These are phyloP conservation scores for Sericinus montela DNA, from an alignment of 2,888 invertebrate genomes.

Conservation along the genomic window DNA sequence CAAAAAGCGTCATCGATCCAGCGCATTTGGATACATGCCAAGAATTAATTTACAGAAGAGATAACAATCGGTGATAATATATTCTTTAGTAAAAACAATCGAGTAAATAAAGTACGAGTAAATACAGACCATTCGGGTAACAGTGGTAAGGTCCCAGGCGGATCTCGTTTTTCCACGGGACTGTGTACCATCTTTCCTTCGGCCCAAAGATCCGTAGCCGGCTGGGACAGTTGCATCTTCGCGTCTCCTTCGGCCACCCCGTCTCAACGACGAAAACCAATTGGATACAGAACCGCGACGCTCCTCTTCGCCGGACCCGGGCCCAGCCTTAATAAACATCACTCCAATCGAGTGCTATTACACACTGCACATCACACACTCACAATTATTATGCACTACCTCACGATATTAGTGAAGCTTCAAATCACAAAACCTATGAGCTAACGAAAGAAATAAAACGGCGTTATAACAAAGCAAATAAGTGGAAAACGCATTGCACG, in stretches of 20 bases:
- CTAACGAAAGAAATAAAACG: conserved; percentile 49
- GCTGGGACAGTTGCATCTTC: conserved; percentile 59
- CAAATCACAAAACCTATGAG: conserved; percentile 60
- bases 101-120: conserved; percentile 20
- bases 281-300: conserved; percentile 85
- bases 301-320: conserved; percentile 75
- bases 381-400: conserved; percentile 37
- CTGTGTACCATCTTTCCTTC: conserved; percentile 67
- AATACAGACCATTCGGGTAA: conserved; percentile 78
- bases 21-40: conserved; percentile 67
- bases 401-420: conserved; percentile 54
- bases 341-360: conserved; percentile 53
- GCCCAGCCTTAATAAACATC: conserved; percentile 76
- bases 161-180: conserved; percentile 73
- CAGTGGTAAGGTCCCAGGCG: conserved; percentile 81
- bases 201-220: conserved; percentile 74
- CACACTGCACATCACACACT: conserved; percentile 65
- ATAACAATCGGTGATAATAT: conserved; percentile 24
- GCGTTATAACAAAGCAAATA: conserved; percentile 56
- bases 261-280: conserved; percentile 90
- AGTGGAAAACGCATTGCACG: conserved; percentile 62
- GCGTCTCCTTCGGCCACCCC: conserved; percentile 74
- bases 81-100: conserved; percentile 24
- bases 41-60: conserved; percentile 55
- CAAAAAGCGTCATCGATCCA: conserved; percentile 65